Evolutionary conservation across 30 jellyfish, hydroid and myxozoan genomes (phyloP), one percentile per base, ranked within the genome.

Genomic region (Aurelia aurita): DNA sequence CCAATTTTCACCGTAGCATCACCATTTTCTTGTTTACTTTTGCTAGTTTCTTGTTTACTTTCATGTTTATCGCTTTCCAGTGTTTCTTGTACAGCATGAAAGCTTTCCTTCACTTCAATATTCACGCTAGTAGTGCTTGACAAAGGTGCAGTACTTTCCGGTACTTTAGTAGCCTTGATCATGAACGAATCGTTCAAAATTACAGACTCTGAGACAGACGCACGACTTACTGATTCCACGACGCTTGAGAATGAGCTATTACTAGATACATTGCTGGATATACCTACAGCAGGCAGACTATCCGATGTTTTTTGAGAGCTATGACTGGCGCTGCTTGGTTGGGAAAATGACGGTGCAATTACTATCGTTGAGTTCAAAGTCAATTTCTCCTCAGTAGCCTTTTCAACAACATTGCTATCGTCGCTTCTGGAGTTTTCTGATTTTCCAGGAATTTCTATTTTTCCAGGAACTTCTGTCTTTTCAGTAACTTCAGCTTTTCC

Each of bases 401-500:
- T n/a, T 22, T 55, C 67, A 55, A 22, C 25, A n/a, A 3, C 27
- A n/a, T 19, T 16, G 16, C 25, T 44, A 55, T 15, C 19, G 22
- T 3, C 72, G 11, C 53, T 21, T 74, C 59, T 8, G 35, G 29
- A 2, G 7, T 55, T 55, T 22, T 55, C 67, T 22, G 29, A 1
- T 19, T 19, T 22, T 2, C 29, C 14, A 3, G 25, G 29, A 19
- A 22, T 19, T 19, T 19, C 67, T 55, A 10, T 5, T 4, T 55
- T 22, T 55, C 29, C 25, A 55, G 67, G 13, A 55, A 27, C 61
- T 18, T 35, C 32, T 20, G 80, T 34, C 21, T 69, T 60, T 47
- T 20, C 69, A 3, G 91, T 43, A 11, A 55, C 81, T 72, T 83
- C 93, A 14, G 93, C 93, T 60, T 83, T 83, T 2, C 87, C 93